Conservation (phyloP, 2,888 invertebrate genomes). For the Oasisia sp. region DNA sequence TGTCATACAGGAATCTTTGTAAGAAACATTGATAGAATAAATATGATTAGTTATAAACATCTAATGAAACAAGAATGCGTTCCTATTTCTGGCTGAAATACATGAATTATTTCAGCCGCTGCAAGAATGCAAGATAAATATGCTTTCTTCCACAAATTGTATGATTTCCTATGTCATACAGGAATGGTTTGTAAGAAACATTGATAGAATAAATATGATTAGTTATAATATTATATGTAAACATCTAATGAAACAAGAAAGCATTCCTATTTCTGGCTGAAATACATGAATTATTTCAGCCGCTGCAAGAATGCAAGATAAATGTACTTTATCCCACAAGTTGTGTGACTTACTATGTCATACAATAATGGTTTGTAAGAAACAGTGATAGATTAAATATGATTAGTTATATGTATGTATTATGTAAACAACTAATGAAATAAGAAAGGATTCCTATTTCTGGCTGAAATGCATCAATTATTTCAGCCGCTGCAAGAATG, state of each 20-base stretch:
- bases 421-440: no score
- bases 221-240: neutral
- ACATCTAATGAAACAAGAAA: neutral
- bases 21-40: neutral
- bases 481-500: no score
- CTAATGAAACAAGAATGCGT: neutral
- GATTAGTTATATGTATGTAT: no score
- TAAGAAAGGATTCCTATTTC: no score
- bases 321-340: neutral
- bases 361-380: neutral
- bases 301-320: neutral
- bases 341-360: neutral
- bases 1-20: no score
- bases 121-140: no score
- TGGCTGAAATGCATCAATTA: no score
- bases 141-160: no score
- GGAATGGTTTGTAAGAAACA: no score
- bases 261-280: conserved; percentile 4
- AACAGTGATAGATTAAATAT: no score
- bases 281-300: neutral
- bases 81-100: neutral
- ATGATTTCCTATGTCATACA: no score
- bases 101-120: neutral
- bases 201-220: neutral
- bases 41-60: neutral